Percentiles rank a stretch among this genome's conserved stretches.
Evolutionary conservation across 92 coral and sea anemone species (phyloP).

Genomic region (Palythoa heliodiscus): DNA sequence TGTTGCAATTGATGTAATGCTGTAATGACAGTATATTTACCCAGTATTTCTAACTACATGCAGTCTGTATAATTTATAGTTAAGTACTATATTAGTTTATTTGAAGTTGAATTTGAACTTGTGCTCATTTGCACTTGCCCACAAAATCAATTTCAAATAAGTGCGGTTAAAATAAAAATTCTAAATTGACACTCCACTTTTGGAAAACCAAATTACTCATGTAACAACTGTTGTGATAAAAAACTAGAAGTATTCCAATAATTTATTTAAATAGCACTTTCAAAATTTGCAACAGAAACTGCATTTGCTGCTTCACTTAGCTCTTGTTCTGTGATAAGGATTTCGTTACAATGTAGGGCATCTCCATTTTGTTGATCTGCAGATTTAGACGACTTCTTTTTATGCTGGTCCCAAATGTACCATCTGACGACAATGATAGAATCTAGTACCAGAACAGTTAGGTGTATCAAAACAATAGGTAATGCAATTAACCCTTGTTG

Average conservation of each 20-base stretch:
- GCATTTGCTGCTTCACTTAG: not conserved
- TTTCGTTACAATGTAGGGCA: slow-evolving; percentile 12
- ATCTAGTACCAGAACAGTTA: slow-evolving; percentile 77
- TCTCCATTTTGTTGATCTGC: not conserved
- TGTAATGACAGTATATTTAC: too few species aligned
- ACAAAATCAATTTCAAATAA: too few species aligned
- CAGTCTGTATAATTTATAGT: too few species aligned
- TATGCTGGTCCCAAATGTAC: slow-evolving; percentile 70
- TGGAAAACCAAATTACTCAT: too few species aligned
- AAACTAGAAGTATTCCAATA: not conserved
- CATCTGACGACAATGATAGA: slow-evolving; percentile 80
- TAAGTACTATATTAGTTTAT: too few species aligned
- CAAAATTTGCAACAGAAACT: not conserved
- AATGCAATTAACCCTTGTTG: slow-evolving; percentile 85
- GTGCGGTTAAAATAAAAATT: too few species aligned
- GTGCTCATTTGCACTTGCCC: too few species aligned
- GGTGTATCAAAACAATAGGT: slow-evolving; percentile 85
- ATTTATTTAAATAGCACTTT: slow-evolving; percentile 8
- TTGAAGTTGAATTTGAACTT: too few species aligned
- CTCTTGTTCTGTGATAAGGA: not conserved
- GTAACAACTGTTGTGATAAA: not conserved
- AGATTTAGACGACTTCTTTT: slow-evolving; percentile 10
- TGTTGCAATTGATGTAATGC: too few species aligned
- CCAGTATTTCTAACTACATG: too few species aligned
- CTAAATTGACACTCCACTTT: too few species aligned